These are phyloP conservation scores for Dermochelys coriacea DNA, from an alignment of 2,797 vertebrate species.

Conservation along the genomic window DNA sequence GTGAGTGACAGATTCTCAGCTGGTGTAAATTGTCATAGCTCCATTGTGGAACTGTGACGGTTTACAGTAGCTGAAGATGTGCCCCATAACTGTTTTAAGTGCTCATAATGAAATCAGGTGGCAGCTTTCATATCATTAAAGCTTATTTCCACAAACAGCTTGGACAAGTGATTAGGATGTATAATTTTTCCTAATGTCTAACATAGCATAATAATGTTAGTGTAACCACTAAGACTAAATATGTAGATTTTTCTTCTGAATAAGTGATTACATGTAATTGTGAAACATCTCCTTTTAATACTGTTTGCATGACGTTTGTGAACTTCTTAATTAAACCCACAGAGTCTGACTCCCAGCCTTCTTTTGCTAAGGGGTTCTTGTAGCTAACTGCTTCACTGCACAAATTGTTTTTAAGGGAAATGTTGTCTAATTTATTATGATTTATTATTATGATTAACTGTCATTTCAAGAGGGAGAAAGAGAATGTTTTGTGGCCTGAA, in stretches of 20 bases:
- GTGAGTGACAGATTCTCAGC: neutral
- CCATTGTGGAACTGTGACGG: neutral
- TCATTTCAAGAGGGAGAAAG: constrained; percentile 25
- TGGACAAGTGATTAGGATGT: neutral
- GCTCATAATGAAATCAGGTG: accelerated
- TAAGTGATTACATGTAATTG: constrained; percentile 4
- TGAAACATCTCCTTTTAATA: neutral
- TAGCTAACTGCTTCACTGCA: constrained; percentile 21
- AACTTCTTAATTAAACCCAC: constrained; percentile 42
- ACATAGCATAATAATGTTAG: neutral
- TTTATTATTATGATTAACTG: constrained; percentile 15
- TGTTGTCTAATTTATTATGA: constrained; percentile 21
- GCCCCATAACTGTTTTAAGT: neutral
- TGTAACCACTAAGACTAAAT: neutral
- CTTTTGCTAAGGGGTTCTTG: constrained; percentile 2
- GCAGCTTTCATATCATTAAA: neutral
- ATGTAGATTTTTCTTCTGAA: neutral
- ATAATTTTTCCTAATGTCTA: neutral
- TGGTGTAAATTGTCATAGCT: too few relatives aligned
- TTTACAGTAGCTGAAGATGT: neutral
- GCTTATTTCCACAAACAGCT: neutral
- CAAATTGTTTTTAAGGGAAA: constrained; percentile 34
- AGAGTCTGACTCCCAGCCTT: neutral
- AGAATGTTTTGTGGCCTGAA: constrained; percentile 2
- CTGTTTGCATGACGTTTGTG: constrained; percentile 23